A percentile compares a stretch with the other conserved stretches of the same genome.
These are phyloP conservation scores for Phortica magna DNA, from an alignment of 2,888 invertebrate genomes.

Conservation along the genomic window DNA sequence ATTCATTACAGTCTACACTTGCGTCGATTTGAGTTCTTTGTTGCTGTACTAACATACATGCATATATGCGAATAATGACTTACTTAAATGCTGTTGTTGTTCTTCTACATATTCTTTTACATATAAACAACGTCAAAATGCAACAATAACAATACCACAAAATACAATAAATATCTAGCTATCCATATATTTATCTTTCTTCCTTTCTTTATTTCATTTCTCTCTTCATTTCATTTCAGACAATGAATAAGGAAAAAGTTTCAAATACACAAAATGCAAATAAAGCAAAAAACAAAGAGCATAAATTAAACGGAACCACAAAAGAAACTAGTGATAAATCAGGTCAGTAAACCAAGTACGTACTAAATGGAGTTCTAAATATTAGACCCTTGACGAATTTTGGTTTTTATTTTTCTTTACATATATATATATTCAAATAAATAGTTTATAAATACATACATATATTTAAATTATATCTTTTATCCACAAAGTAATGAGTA, in stretches of 20 bases:
- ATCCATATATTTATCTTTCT: neutral
- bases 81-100: too few relatives aligned
- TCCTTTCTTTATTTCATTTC: slow-evolving; percentile 38
- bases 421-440: too few relatives aligned
- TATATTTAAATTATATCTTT: too few relatives aligned
- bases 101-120: too few relatives aligned
- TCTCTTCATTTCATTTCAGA: slow-evolving; percentile 54
- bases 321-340: slow-evolving; percentile 72
- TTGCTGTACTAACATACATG: too few relatives aligned
- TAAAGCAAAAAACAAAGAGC: slow-evolving; percentile 63
- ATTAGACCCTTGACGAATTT: neutral
- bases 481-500: too few relatives aligned
- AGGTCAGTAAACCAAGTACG: slow-evolving; percentile 58
- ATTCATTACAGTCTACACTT: too few relatives aligned
- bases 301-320: slow-evolving; percentile 68
- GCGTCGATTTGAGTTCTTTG: too few relatives aligned
- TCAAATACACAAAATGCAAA: slow-evolving; percentile 60
- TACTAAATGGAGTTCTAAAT: neutral
- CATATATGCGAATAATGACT: too few relatives aligned
- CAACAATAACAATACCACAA: neutral
- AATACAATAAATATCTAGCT: neutral
- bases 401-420: too few relatives aligned
- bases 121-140: neutral
- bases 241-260: slow-evolving; percentile 67
- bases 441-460: too few relatives aligned